phyloP scores from a whole-genome alignment of 1,140 invertebrate genomes.

The Pentalonia nigronervosa region DNA sequence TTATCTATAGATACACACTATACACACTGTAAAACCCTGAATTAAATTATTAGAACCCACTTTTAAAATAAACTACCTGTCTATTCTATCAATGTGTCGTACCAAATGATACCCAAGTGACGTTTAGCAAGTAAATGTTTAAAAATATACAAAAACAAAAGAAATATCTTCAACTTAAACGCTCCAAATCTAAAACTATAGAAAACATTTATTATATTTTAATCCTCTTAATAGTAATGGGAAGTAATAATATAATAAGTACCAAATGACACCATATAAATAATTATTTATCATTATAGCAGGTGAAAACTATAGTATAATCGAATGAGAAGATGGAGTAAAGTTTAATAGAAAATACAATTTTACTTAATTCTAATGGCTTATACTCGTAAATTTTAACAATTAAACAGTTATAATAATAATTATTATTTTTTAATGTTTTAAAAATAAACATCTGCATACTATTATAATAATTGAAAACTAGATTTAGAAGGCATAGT shows the following conservation, averaged over 20 bases:
- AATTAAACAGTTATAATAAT: neutral
- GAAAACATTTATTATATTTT: neutral
- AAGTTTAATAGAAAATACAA: neutral
- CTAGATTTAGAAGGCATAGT: neutral
- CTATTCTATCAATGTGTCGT: neutral
- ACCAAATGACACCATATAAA: neutral
- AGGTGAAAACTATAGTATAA: constrained; percentile 23
- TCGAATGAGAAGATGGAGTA: neutral
- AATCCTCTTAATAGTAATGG: neutral
- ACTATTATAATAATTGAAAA: constrained; percentile 17
- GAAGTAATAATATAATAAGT: neutral
- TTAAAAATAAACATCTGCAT: constrained; percentile 31
- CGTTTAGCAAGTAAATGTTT: neutral
- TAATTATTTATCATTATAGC: neutral
- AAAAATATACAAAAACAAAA: neutral
- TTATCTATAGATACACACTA: neutral
- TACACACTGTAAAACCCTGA: neutral
- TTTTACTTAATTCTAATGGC: neutral
- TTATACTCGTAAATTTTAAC: neutral
- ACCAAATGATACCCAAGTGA: neutral
- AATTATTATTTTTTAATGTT: neutral
- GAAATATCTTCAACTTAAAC: neutral
- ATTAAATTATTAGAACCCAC: neutral
- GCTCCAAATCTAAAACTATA: neutral
- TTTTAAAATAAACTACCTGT: neutral